Evolutionary conservation across 2,888 invertebrate genomes (phyloP), one percentile per base, ranked within the genome.

Genomic region (Drosophila paranaensis): DNA sequence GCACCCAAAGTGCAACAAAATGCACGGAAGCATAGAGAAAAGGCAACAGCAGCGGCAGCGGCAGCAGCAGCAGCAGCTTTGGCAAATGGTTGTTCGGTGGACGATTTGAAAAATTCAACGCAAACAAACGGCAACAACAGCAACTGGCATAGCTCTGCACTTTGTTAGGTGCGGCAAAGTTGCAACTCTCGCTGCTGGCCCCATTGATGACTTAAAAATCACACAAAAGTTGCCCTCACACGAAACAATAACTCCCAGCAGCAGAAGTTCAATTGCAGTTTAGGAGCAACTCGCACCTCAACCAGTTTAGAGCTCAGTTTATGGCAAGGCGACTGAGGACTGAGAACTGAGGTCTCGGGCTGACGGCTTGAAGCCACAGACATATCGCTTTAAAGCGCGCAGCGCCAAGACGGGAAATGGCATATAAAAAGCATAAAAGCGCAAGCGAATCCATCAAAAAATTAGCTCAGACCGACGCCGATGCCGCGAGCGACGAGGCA

Each of bases 81-180:
- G 65, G 58, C 76, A 88, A 88, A 87, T 84, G 79, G 70, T 70
- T 72, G 82, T 27, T 81, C 67, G 66, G 64, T 64, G 72, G 66
- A 71, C 82, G 80, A 74, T 83, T 88, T 83, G 72, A 74, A 83
- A 83, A 83, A 88, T 82, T 68, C 82, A 82, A 88, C 74, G 71
- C 77, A 82, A 85, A 74, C 74, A 77, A 82, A 74, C 62, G 48
- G 43, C 55, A 42, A 11, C 39, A 27, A 27, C 54, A 27, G n/a
- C 39, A 78, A 61, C 57, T 46, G 30, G 62, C 72, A 77, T 62
- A 60, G 70, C 56, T 53, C 56, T 75, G 45, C 71, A 63, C 75
- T 67, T 73, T 73, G 75, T 60, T 66, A 48, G 58, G 39, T 39
- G 39, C 50, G 46, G 43, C 51, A 20, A 40, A 50, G 16, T 35